These are phyloP conservation scores for Halcyon smyrnensis DNA, from an alignment of 2,797 vertebrate species.

Conservation along the genomic window DNA sequence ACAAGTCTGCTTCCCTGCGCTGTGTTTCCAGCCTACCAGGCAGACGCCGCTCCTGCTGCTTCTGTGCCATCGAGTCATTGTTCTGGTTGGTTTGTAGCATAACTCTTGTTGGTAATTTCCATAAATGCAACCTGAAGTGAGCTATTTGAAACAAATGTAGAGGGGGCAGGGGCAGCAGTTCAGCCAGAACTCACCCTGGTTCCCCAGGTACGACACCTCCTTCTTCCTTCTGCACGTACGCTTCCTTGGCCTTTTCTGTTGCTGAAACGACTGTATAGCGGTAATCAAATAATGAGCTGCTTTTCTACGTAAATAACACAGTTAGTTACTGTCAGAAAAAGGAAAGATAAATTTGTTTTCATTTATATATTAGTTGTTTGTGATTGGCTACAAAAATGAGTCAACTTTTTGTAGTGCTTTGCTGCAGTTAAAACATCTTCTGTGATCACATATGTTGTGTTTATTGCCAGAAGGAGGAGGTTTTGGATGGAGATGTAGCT, in stretches of 20 bases:
- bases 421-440: conserved; percentile 30
- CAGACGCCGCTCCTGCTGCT: conserved; percentile 41
- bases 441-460: conserved; percentile 2
- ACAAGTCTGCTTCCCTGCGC: background rate
- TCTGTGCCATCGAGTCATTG: background rate
- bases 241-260: conserved; percentile 11
- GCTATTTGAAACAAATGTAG: background rate
- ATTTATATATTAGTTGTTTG: background rate
- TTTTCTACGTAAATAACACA: background rate
- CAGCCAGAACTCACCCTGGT: background rate
- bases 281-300: conserved; percentile 28
- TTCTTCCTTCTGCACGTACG: background rate
- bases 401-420: conserved; percentile 20
- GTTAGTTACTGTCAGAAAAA: conserved; percentile 15
- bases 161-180: background rate
- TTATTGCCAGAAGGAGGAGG: background rate
- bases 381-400: conserved; percentile 35
- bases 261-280: background rate
- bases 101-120: background rate
- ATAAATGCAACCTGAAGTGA: background rate
- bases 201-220: background rate
- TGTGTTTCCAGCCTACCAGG: background rate
- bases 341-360: background rate
- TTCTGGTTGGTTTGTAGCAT: conserved; percentile 22
- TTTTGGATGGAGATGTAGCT: background rate